Evolutionary conservation across 2,888 invertebrate species (phyloP), one percentile per base, ranked within the genome.

Genomic region (Caradrina clavipalpis): DNA sequence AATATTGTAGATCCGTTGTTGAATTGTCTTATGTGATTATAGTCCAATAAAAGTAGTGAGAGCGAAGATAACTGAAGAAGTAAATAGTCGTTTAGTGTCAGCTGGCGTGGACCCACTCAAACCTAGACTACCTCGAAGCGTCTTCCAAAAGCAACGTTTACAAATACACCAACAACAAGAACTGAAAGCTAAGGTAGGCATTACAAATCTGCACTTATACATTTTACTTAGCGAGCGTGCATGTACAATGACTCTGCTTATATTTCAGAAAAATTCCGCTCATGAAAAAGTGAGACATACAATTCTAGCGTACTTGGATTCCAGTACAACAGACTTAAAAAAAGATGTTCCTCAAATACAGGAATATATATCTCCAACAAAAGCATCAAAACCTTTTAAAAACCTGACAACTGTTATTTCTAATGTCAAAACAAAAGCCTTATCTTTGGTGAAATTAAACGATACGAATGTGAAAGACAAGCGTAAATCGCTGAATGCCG

Each of bases 71-170:
- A 93, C 92, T 22, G 95, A 96, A 87, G 94, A 95, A 89, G 93
- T 97, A 1, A 94, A 96, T 71, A 95, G 93, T 68, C 96, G 96
- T 68, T 90, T 97, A 74, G 95, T 95, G 73, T 94, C 96, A 69
- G 91, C 97, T 58, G 97, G 97, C 17, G 96, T 97, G 22, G 97
- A 97, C 86, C 97, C 97, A 4, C 95, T 97, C 42, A 97, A 97
- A 96, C 95, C 92, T 51, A 96, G 96, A 62, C 88, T 97, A 78
- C 96, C 97, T 1, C 89, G 92, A 78, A 95, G 91, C 73, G 93
- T 96, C 15, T 97, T 96, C 83, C 93, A 96, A 68, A 97, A 96
- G 83, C 97, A 97, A 80, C 92, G 96, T 76, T 93, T 95, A 61
- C 96, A 96, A 69, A 87, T 97, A 50, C 96, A 95, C 72, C 97